Base-by-base conservation (phyloP, 1,140 invertebrate species). In the Bradysia coprophila region DNA sequence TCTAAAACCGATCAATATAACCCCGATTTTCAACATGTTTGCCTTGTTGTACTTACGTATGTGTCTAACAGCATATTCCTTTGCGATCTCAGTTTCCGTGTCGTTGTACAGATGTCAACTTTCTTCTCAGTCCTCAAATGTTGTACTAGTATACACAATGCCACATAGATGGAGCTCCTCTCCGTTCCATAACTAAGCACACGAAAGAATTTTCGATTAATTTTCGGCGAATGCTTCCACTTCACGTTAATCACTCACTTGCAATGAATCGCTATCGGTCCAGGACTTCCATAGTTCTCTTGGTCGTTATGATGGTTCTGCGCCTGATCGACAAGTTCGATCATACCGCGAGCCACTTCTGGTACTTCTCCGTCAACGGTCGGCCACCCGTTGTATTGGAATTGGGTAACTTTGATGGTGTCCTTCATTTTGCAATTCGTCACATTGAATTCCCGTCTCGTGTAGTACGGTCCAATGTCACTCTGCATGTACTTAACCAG, bases 371-470 rank as follows among this genome's bases (percentile, higher is more conserved):
- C 83, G 51, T 83, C 76, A 19, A 83, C 78, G 32, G 82, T 85
- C 5, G 83, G 83, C 85, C 85, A 90, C 24, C 83, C 84, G 54
- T 87, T 80, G 64, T 89, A 89, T 54, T 89, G 84, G 53, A 88
- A 79, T 51, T 89, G 85, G 18, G 79, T 83, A 16, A 89, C 81
- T 37, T 72, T 67, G 21, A 71, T 57, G 47, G 68, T 76, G 48
- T 85, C 81, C 43, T 54, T 59, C 51, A 78, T 77, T 67, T 83
- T 84, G 43, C 72, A 79, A 51, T 87, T 86, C 34, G 76, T 80
- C 33, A 91, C 72, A 46, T 73, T 73, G 59, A 91, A 79, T 61
- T 88, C 83, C 34, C 86, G 67, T 32, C 79, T 66, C 15, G 84
- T 87, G 53, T 86, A 90, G 57, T 85, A 87, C 0, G 84, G 83